Evolutionary conservation across 2,113 vertebrate genomes (phyloP), one percentile per base, ranked within the genome.

Genomic region (Rhinolophus ferrumequinum): DNA sequence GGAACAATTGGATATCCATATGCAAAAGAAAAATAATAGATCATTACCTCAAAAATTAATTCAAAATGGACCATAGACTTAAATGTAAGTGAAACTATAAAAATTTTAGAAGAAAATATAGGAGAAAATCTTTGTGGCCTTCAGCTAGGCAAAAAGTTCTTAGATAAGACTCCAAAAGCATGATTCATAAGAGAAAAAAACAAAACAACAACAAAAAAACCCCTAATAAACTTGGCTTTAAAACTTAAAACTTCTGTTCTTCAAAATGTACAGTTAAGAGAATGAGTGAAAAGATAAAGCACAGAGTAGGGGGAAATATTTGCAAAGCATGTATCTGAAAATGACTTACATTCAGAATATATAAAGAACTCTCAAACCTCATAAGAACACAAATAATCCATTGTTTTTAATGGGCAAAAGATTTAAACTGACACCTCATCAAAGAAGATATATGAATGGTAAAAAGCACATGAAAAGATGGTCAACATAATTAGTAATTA

Each of bases 391-490:
- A 67, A 91, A 77, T 35, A 76, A 73, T 9, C 4, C 30, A 22
- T 16, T 41, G 70, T 54, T 52, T 52, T 6, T 35, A 66, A 70
- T 62, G 50, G n/a, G 14, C 10, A 76, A 75, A 60, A 76, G 6
- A 70, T 76, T 90, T 62, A 62, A 93, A 88, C 9, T 84, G 60
- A 91, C 38, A 80, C 3, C 67, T 72, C 18, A 93, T n/a, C 26
- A 58, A 76, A 80, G 6, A 85, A 89, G 6, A 77, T 60, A 64
- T n/a, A 80, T 64, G 21, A 80, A 67, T 83, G 7, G 44, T 18
- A 94, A 94, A 66, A 94, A 69, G 22, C 11, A 88, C 24, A 73
- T 22, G 38, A 82, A 38, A 85, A 89, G 33, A 75, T 92, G 28
- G 50, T 26, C 30, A 82, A 87, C 19, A 83, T 54, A 92, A 50